Conservation (phyloP, 2,888 invertebrate genomes). For the Drosophila anomalata region DNA sequence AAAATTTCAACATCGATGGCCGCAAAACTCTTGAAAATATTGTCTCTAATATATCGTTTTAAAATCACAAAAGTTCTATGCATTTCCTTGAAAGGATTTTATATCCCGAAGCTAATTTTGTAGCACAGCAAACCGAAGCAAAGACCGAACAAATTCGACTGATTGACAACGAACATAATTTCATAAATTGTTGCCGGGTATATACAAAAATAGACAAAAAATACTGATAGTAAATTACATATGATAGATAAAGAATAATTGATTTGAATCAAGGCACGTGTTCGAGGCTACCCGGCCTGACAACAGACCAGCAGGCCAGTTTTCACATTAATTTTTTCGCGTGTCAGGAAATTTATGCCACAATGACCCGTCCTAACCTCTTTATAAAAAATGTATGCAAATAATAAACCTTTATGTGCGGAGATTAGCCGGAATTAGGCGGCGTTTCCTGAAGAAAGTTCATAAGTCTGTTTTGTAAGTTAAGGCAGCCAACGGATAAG, state of each 20-base stretch:
- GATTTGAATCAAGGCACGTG: conserved; percentile 46
- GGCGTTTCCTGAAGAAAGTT: conserved; percentile 41
- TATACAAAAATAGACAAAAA: conserved; percentile 17
- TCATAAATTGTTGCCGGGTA: neutral
- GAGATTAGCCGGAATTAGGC: conserved; percentile 11
- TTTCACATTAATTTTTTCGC: neutral
- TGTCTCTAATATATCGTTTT: conserved; percentile 40
- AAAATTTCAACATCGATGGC: conserved; percentile 8
- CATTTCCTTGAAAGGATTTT: conserved; percentile 54
- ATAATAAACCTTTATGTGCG: conserved; percentile 12
- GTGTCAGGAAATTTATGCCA: conserved; percentile 21
- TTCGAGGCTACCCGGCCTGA: conserved; percentile 22
- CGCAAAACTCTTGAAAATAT: conserved; percentile 33
- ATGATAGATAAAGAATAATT: conserved; percentile 45
- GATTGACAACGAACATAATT: conserved; percentile 4
- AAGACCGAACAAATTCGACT: conserved; percentile 24
- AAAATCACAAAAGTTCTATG: conserved; percentile 48
- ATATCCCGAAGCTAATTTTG: neutral
- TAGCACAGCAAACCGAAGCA: conserved; percentile 16
- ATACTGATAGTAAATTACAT: conserved; percentile 49
- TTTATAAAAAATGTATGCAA: neutral
- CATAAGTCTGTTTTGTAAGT: conserved; percentile 38
- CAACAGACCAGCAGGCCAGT: conserved; percentile 21
- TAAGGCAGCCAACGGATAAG: conserved; percentile 32
- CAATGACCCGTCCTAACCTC: conserved; percentile 37